These are phyloP conservation scores for Alfaro cultratus DNA, from an alignment of 2,797 vertebrate genomes.

Conservation along the genomic window DNA sequence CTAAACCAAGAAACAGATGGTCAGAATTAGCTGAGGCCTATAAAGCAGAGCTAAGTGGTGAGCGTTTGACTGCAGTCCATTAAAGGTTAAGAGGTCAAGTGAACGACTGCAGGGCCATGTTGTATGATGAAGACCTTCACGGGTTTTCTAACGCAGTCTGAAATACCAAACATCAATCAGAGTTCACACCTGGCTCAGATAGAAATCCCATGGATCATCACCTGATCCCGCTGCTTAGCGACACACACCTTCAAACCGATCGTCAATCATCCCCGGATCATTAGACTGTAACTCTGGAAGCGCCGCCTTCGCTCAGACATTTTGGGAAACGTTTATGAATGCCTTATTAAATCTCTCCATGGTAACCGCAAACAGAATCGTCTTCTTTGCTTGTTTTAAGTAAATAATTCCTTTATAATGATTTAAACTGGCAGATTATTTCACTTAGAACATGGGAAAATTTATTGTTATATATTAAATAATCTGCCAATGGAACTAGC, in stretches of 20 bases:
- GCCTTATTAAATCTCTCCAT: not conserved
- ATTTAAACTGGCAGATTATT: no score
- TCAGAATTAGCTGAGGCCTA: not conserved
- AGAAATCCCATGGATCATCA: not conserved
- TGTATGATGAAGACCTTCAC: slow-evolving; percentile 42
- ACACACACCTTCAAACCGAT: slow-evolving; percentile 26
- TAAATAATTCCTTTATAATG: no score
- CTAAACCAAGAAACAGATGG: not conserved
- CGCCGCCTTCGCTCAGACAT: not conserved
- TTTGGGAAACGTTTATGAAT: not conserved
- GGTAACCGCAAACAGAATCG: not conserved
- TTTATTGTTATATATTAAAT: no score
- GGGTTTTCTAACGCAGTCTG: slow-evolving; percentile 35
- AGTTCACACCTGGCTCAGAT: slow-evolving; percentile 5
- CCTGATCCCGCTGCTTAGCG: slow-evolving; percentile 21
- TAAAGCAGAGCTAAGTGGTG: not conserved
- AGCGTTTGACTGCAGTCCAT: slow-evolving; percentile 11
- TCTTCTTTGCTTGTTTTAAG: not conserved
- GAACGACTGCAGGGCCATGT: no score
- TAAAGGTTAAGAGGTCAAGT: slow-evolving; percentile 45
- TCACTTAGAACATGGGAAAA: not conserved
- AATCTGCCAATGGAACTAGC: no score
- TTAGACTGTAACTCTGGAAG: slow-evolving; percentile 14
- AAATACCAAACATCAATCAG: slow-evolving; percentile 50
- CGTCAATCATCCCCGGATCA: slow-evolving; percentile 47